Conservation (phyloP, 1,140 invertebrate species). For the Amyelois transitella region DNA sequence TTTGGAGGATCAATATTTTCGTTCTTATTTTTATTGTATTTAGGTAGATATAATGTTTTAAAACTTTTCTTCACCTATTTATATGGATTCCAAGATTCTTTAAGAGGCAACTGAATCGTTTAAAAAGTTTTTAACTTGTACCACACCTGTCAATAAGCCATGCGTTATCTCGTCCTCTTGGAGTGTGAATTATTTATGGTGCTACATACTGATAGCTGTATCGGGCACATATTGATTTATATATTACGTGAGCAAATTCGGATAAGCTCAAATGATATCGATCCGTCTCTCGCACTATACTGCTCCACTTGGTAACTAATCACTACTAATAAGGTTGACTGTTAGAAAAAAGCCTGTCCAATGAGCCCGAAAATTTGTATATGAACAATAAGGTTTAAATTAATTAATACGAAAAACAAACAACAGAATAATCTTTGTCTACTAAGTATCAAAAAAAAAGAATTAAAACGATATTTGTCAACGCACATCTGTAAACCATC, state of each 20-base stretch:
- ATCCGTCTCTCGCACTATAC: no score
- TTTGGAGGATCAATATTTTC: not conserved
- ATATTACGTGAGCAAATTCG: not conserved
- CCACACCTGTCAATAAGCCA: slow-evolving; percentile 20
- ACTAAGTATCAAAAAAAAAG: no score
- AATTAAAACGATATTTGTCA: no score
- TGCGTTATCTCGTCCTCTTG: slow-evolving; percentile 30
- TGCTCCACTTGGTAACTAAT: no score
- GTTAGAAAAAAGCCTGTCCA: no score
- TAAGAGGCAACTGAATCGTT: not conserved
- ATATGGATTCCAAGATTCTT: not conserved
- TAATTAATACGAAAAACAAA: no score
- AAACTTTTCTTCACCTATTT: not conserved
- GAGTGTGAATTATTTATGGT: slow-evolving; percentile 45
- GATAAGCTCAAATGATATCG: no score
- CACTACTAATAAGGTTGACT: no score
- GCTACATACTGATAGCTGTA: slow-evolving; percentile 34
- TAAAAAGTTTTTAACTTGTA: not conserved
- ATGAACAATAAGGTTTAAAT: no score
- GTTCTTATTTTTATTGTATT: not conserved
- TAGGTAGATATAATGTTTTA: not conserved
- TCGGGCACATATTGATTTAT: slow-evolving; percentile 5
- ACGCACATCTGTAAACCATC: no score
- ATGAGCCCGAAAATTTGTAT: no score
- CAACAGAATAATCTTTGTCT: no score